Conservation (phyloP, 1,140 invertebrate genomes). For the Copidosoma floridanum region DNA sequence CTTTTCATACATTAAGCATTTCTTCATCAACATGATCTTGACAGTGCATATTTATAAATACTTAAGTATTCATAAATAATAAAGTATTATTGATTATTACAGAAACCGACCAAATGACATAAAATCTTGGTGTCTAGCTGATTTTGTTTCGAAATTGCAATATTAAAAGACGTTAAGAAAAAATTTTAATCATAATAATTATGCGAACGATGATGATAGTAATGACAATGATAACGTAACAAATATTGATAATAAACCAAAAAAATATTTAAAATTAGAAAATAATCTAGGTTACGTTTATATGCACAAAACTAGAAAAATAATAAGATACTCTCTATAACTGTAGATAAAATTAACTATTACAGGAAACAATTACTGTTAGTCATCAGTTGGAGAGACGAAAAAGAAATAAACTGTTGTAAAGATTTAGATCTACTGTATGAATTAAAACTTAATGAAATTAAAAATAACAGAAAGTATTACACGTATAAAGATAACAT, state of each 20-base stretch:
- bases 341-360: slow-evolving; percentile 1
- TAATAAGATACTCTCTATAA: slow-evolving; percentile 2
- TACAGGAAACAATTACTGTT: slow-evolving; percentile 13
- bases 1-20: slow-evolving; percentile 1
- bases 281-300: not conserved
- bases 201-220: not conserved
- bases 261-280: slow-evolving; percentile 2
- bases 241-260: not conserved
- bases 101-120: not conserved
- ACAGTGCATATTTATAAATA: slow-evolving; percentile 10
- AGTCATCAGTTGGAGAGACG: slow-evolving; percentile 10
- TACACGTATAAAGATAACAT: not conserved
- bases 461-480: not conserved
- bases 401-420: not conserved
- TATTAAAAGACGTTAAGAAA: not conserved
- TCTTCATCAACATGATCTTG: not conserved
- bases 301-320: not conserved
- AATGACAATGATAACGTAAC: not conserved
- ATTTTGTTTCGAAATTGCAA: not conserved
- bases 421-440: too few relatives aligned
- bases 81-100: not conserved
- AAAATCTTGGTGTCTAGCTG: not conserved
- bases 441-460: not conserved
- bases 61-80: not conserved
- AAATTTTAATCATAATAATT: not conserved